These are phyloP conservation scores for Apostichopus japonicus DNA, from an alignment of 35 echinoderm and acorn worm genomes.

Conservation along the genomic window DNA sequence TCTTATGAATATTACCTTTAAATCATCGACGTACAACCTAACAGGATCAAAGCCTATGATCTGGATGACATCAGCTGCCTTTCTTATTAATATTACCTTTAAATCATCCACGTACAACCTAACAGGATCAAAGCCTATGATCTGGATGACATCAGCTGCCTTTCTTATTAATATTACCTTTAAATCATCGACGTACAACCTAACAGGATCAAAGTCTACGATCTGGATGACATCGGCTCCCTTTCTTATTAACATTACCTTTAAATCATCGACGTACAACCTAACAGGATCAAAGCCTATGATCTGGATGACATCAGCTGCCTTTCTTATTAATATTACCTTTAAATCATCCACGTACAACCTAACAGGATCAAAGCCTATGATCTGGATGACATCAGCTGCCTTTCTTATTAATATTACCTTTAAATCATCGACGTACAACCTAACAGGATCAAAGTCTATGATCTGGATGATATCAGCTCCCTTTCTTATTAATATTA, in stretches of 20 bases:
- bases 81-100: conserved; percentile 47
- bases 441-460: conserved; percentile 88
- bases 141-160: conserved; percentile 50
- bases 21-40: conserved; percentile 68
- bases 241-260: conserved; percentile 44
- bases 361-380: conserved; percentile 87
- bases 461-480: conserved; percentile 64
- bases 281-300: conserved; percentile 90
- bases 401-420: conserved; percentile 31
- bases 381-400: conserved; percentile 57
- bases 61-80: conserved; percentile 40
- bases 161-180: conserved; percentile 41
- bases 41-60: conserved; percentile 93
- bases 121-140: conserved; percentile 92
- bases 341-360: conserved; percentile 78
- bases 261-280: conserved; percentile 73
- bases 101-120: conserved; percentile 74
- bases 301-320: conserved; percentile 58
- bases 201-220: conserved; percentile 87
- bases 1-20: conserved; percentile 51
- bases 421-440: conserved; percentile 76
- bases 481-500: neutral
- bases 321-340: conserved; percentile 22
- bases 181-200: conserved; percentile 74
- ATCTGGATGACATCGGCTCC: conserved; percentile 56